Conservation (phyloP, 1,140 invertebrate genomes). For the Doryteuthis pealeii region DNA sequence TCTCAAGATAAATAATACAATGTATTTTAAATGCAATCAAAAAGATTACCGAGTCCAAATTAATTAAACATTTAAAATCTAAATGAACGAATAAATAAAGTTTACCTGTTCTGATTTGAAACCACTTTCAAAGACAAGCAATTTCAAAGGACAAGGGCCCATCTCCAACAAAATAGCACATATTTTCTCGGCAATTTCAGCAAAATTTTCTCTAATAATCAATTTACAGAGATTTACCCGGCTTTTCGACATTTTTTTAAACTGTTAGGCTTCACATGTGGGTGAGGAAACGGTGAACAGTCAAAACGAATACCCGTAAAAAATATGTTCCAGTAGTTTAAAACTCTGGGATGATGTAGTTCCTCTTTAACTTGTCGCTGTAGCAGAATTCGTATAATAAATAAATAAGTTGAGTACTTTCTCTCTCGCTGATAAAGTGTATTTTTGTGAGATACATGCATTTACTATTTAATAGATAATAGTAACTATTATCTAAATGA, state of each 20-base stretch:
- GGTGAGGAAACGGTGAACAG: neutral
- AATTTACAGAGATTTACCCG: constrained; percentile 1
- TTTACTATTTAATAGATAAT: too few relatives aligned
- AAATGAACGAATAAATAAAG: neutral
- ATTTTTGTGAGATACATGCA: too few relatives aligned
- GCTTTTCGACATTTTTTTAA: neutral
- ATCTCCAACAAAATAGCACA: neutral
- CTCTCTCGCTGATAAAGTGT: too few relatives aligned
- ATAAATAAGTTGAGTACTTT: neutral
- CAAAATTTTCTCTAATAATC: constrained; percentile 2
- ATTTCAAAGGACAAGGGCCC: neutral
- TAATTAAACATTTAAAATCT: neutral
- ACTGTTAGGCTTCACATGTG: neutral
- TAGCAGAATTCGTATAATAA: neutral
- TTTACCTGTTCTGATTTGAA: neutral
- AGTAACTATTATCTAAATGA: too few relatives aligned
- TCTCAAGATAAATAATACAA: too few relatives aligned
- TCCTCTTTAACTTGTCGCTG: neutral
- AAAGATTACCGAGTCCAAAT: neutral
- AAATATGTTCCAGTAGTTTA: neutral
- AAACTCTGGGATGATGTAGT: neutral
- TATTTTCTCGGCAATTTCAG: neutral
- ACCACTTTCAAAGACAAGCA: neutral
- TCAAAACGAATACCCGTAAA: neutral
- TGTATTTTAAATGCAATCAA: too few relatives aligned